phyloP scores from a whole-genome alignment of 1,140 invertebrate genomes.

The Bombyx mandarina region DNA sequence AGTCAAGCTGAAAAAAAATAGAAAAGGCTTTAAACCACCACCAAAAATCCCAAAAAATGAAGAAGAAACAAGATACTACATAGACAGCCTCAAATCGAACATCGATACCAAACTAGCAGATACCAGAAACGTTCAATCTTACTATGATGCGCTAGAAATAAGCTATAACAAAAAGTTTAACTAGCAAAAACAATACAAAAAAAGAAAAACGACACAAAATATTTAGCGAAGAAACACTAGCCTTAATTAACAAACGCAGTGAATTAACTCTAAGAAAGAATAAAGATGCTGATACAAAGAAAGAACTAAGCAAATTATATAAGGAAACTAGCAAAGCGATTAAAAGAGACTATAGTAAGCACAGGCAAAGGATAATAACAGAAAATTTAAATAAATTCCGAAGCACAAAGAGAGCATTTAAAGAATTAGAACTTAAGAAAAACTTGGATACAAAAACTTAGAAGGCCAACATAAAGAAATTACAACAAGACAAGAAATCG shows the following conservation, averaged over 20 bases:
- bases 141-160: background rate
- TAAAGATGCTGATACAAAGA: background rate
- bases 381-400: background rate
- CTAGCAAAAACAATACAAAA: background rate
- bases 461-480: constrained; percentile 4
- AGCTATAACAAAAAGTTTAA: constrained; percentile 1
- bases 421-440: constrained; percentile 4
- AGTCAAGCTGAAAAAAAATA: background rate
- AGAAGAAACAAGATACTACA: too few species aligned
- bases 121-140: background rate
- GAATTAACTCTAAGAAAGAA: too few species aligned
- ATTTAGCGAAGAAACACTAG: too few species aligned
- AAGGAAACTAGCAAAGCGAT: constrained; percentile 7
- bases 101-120: too few species aligned
- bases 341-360: constrained; percentile 4
- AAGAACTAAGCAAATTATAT: constrained; percentile 6
- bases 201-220: background rate
- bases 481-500: constrained; percentile 5
- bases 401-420: constrained; percentile 5
- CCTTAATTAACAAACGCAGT: too few species aligned
- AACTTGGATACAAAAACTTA: constrained; percentile 7
- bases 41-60: too few species aligned
- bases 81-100: too few species aligned
- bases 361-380: background rate
- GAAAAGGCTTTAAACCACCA: background rate